These are phyloP conservation scores for Sciurus niger DNA, from an alignment of 2,113 vertebrate species.

Conservation along the genomic window DNA sequence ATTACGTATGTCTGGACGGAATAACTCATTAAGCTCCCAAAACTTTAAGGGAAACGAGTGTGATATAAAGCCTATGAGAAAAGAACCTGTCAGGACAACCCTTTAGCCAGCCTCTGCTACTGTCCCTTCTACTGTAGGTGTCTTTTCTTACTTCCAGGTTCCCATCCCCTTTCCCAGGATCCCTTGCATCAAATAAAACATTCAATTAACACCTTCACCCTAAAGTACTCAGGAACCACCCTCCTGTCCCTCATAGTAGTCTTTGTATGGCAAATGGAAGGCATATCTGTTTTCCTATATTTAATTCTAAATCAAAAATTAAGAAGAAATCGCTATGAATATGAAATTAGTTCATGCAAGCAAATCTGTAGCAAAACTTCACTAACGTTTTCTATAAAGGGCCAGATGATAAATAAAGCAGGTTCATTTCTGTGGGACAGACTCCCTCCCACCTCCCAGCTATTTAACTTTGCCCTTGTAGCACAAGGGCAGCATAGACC, in stretches of 20 bases:
- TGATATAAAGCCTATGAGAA: background rate
- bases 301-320: constrained; percentile 9
- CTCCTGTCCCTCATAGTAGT: background rate
- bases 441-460: background rate
- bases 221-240: background rate
- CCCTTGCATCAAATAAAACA: background rate
- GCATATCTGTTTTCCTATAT: background rate
- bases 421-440: background rate
- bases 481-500: background rate
- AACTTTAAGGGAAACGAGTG: background rate
- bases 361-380: background rate
- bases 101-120: background rate
- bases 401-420: background rate
- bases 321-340: background rate
- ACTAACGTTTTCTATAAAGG: background rate
- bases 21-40: background rate
- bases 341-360: background rate
- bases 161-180: background rate
- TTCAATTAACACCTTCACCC: background rate
- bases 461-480: background rate
- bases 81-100: background rate
- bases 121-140: background rate
- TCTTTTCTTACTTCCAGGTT: background rate
- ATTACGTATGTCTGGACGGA: background rate
- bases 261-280: background rate